These are phyloP conservation scores for Heteronetta atricapilla DNA, from an alignment of 2,113 vertebrate species.

Conservation along the genomic window DNA sequence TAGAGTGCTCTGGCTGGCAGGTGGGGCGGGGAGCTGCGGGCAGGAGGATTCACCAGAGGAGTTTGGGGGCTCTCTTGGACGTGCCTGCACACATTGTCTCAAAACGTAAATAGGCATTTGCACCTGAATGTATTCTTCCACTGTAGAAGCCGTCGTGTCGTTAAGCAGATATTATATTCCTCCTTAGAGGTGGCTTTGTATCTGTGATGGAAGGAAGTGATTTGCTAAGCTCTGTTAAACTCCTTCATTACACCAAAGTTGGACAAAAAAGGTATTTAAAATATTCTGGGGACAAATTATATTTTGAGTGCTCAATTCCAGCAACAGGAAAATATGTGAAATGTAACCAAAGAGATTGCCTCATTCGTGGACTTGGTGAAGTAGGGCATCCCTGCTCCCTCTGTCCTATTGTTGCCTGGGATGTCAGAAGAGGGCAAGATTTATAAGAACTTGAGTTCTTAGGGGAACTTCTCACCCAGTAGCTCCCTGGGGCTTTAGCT, in stretches of 20 bases:
- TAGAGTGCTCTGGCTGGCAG: neutral
- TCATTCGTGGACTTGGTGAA: neutral
- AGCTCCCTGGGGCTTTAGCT: slow-evolving; percentile 26
- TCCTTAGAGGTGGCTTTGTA: neutral
- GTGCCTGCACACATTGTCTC: neutral
- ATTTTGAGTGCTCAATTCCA: neutral
- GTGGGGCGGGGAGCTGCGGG: neutral
- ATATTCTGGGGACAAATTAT: neutral
- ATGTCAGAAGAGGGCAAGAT: neutral
- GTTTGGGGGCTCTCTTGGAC: neutral
- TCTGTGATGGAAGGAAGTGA: neutral
- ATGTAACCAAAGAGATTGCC: neutral
- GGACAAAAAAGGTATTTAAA: neutral
- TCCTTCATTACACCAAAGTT: neutral
- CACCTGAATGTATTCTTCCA: neutral
- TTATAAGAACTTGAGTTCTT: neutral
- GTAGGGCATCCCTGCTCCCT: neutral
- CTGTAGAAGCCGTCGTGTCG: neutral
- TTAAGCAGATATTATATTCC: neutral
- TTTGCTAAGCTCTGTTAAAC: neutral
- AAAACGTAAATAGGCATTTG: neutral
- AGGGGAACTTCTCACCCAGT: neutral
- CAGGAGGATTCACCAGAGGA: neutral
- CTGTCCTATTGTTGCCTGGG: neutral
- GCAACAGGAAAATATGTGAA: neutral